Percentiles rank a stretch among this genome's conserved stretches.
Evolutionary conservation across 2,113 vertebrate genomes (phyloP).

Genomic region (Setophaga coronata): DNA sequence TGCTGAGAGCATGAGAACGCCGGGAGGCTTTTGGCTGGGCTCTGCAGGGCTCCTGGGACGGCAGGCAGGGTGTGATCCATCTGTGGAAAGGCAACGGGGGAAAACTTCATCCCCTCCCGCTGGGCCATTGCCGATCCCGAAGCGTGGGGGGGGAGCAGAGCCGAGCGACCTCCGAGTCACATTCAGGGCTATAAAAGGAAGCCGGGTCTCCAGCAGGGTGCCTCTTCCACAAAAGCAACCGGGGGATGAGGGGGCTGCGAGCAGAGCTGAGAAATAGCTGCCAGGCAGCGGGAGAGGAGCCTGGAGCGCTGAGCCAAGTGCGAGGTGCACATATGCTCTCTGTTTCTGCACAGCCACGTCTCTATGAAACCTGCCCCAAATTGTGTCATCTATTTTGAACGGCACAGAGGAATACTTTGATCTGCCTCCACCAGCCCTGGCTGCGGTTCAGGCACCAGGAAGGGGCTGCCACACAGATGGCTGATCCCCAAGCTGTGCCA

Average conservation of each 20-base stretch:
- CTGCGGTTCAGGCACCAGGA: background rate
- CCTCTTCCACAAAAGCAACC: conserved; percentile 62
- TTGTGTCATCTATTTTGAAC: conserved; percentile 62
- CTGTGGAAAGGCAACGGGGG: background rate
- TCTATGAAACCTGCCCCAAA: conserved; percentile 18
- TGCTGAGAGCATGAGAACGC: background rate
- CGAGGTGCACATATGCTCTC: conserved; percentile 54
- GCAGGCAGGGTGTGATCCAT: background rate
- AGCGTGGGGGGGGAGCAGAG: background rate
- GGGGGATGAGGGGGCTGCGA: conserved; percentile 59
- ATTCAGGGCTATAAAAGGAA: conserved; percentile 65
- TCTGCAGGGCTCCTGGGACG: background rate
- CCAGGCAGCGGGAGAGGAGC: conserved; percentile 59
- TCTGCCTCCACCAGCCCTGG: conserved; percentile 5
- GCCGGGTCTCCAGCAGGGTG: conserved; percentile 35
- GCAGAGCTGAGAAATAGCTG: conserved; percentile 53
- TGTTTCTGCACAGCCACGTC: conserved; percentile 31
- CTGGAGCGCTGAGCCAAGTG: conserved; percentile 21
- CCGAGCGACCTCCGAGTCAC: conserved; percentile 28
- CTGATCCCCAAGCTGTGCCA: fast-evolving
- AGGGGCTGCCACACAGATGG: background rate
- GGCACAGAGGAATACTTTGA: background rate
- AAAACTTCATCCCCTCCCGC: background rate
- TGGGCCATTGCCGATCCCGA: background rate
- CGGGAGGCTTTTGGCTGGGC: background rate